These are phyloP conservation scores for Irena cyanogastra DNA, from an alignment of 2,113 vertebrate genomes.

Conservation along the genomic window DNA sequence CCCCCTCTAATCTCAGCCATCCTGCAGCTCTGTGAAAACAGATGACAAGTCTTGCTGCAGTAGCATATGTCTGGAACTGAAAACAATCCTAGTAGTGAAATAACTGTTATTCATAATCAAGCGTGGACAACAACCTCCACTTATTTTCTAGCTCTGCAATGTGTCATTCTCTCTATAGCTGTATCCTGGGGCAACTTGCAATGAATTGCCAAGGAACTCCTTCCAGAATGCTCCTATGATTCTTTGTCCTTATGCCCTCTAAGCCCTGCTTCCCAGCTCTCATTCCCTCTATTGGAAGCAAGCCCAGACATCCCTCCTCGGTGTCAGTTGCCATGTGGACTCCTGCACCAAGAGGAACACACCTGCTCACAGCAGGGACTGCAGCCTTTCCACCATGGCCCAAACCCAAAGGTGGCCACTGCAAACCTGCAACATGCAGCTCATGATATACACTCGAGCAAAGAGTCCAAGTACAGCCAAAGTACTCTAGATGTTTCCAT, in stretches of 20 bases:
- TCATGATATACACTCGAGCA: not conserved
- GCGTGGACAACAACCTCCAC: not conserved
- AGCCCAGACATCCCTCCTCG: not conserved
- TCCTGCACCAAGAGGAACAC: not conserved
- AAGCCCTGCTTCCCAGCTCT: not conserved
- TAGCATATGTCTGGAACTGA: not conserved
- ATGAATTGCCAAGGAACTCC: not conserved
- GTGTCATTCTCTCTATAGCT: not conserved
- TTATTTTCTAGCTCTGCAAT: not conserved
- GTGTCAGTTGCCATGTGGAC: not conserved
- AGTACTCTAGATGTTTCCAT: not conserved
- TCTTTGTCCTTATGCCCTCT: not conserved
- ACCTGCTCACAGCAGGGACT: accelerated
- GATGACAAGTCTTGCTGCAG: not conserved
- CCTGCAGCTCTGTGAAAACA: not conserved
- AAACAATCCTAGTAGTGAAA: not conserved
- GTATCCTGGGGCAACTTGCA: not conserved
- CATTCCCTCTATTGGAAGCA: not conserved
- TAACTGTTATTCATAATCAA: not conserved
- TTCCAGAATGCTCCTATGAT: not conserved
- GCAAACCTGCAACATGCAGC: not conserved
- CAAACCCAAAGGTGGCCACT: not conserved
- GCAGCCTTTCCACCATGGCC: not conserved
- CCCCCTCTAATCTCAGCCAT: not conserved
- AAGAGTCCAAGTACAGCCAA: not conserved